Evolutionary conservation across 2,113 vertebrate species (phyloP).

Genomic region (Platanista minor): DNA sequence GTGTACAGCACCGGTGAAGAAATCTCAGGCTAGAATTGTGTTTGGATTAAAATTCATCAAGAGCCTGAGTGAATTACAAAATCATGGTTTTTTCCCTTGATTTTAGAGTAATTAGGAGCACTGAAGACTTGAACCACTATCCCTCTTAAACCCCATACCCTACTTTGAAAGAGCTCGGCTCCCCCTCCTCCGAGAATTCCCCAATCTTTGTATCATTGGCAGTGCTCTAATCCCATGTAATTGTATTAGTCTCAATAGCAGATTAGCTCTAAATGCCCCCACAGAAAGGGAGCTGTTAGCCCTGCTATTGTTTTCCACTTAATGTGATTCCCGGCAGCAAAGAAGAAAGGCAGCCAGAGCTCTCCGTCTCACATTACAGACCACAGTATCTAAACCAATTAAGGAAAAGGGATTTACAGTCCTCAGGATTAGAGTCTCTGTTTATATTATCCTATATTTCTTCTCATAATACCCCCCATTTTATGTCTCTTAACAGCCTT

Average conservation of each 20-base stretch:
- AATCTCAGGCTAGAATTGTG: neutral
- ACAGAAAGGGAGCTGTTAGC: constrained; percentile 83
- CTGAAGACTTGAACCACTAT: neutral
- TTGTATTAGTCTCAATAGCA: constrained; percentile 86
- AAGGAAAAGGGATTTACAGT: constrained; percentile 86
- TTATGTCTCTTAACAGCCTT: constrained; percentile 78
- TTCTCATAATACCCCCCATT: constrained; percentile 80
- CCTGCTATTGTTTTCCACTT: constrained; percentile 84
- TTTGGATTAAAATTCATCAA: constrained; percentile 9
- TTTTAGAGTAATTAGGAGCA: constrained; percentile 41
- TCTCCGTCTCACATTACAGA: constrained; percentile 81
- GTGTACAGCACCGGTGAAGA: neutral
- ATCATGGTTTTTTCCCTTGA: constrained; percentile 16
- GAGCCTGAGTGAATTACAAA: neutral
- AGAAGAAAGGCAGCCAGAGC: constrained; percentile 81
- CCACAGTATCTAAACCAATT: constrained; percentile 87
- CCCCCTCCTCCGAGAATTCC: constrained; percentile 49
- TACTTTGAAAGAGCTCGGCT: constrained; percentile 50
- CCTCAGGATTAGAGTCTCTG: constrained; percentile 83
- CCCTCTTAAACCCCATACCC: neutral
- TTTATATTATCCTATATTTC: constrained; percentile 86
- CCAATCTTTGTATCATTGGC: constrained; percentile 79
- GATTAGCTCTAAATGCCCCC: constrained; percentile 84
- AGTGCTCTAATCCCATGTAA: constrained; percentile 83
- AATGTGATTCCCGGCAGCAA: constrained; percentile 82